Conservation (phyloP, 2,113 vertebrate genomes). For the Brachypodius melanocephalos region DNA sequence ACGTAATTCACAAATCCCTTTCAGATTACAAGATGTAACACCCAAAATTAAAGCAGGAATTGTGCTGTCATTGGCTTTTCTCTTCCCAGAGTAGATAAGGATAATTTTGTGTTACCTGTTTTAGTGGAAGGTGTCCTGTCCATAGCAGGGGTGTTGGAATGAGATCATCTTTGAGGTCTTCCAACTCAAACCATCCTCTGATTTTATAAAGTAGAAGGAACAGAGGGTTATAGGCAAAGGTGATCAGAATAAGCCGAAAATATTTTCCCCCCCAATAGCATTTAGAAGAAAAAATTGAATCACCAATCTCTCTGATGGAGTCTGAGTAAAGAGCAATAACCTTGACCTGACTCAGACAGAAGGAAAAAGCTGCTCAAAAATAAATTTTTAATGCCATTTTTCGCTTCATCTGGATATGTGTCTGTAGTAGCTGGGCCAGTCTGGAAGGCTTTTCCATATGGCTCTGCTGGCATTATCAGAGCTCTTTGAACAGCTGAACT, state of each 20-base stretch:
- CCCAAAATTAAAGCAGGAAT: background rate
- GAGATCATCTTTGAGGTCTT: background rate
- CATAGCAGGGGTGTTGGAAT: background rate
- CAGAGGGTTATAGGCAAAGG: background rate
- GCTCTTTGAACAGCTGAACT: background rate
- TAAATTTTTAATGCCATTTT: background rate
- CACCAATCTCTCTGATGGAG: background rate
- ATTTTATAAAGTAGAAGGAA: background rate
- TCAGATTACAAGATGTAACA: background rate
- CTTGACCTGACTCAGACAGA: background rate
- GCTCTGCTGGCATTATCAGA: background rate
- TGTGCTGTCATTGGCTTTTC: background rate
- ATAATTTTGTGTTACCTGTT: background rate
- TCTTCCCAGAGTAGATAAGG: background rate
- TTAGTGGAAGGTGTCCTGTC: background rate
- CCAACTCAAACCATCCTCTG: background rate
- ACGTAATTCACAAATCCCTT: background rate
- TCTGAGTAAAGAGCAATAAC: background rate
- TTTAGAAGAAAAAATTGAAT: background rate
- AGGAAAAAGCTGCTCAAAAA: background rate
- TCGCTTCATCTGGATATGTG: background rate
- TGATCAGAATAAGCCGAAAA: background rate
- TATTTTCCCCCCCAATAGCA: fast-evolving
- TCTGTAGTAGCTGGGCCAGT: background rate
- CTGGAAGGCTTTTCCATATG: background rate